Evolutionary conservation across 2,888 invertebrate species (phyloP).

Genomic region (Balanococcus diminutus): DNA sequence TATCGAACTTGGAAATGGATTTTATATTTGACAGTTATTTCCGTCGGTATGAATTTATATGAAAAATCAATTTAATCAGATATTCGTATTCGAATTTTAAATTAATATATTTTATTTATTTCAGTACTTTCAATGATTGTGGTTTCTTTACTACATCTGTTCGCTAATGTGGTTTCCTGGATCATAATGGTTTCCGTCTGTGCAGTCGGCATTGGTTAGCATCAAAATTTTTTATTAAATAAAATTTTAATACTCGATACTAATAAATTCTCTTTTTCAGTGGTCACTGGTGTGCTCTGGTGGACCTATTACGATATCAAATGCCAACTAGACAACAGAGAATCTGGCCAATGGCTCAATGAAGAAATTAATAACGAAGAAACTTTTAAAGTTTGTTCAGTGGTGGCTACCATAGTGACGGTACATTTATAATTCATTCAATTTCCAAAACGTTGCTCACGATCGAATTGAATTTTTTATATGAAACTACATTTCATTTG

Average conservation of each 20-base stretch:
- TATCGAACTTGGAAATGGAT: constrained; percentile 88
- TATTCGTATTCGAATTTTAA: not conserved
- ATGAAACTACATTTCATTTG: too few species aligned
- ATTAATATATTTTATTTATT: not conserved
- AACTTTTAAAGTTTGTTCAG: constrained; percentile 82
- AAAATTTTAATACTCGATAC: constrained; percentile 34
- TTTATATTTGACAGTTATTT: constrained; percentile 76
- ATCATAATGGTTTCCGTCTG: constrained; percentile 83
- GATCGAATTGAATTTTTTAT: too few species aligned
- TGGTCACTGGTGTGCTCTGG: constrained; percentile 81
- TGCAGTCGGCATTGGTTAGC: constrained; percentile 73
- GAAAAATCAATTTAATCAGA: not conserved
- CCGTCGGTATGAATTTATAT: constrained; percentile 70
- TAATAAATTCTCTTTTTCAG: constrained; percentile 60
- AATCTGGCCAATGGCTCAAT: constrained; percentile 66
- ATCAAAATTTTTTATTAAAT: not conserved
- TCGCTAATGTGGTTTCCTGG: constrained; percentile 85
- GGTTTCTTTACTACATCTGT: constrained; percentile 81
- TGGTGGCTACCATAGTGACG: constrained; percentile 85
- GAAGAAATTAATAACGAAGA: constrained; percentile 85
- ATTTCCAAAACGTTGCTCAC: not conserved
- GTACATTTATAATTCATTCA: constrained; percentile 63
- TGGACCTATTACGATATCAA: constrained; percentile 83
- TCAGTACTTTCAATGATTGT: constrained; percentile 73
- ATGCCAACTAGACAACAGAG: constrained; percentile 67